Percentiles rank a stretch among this genome's conserved stretches.
Evolutionary conservation across 92 coral and sea anemone genomes (phyloP).

Genomic region (Epizoanthus scotinus): DNA sequence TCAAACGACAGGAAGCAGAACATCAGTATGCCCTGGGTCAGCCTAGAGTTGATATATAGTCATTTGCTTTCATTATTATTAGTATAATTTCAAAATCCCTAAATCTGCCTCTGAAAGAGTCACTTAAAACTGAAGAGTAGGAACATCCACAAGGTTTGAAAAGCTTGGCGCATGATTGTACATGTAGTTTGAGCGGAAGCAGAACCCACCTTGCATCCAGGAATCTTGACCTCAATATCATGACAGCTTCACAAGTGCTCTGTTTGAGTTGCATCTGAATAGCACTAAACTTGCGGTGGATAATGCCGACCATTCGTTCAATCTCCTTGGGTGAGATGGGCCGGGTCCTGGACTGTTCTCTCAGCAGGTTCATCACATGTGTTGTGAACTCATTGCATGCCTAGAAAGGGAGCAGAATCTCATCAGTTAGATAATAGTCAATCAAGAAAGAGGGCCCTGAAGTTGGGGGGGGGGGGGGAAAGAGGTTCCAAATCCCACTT

Average conservation of each 20-base stretch:
- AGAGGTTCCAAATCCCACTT: too few species aligned
- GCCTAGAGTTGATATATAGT: too few species aligned
- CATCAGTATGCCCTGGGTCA: too few species aligned
- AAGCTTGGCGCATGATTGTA: neutral
- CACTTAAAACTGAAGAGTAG: too few species aligned
- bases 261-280: slow-evolving; percentile 99
- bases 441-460: too few species aligned
- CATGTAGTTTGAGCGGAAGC: neutral
- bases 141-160: neutral
- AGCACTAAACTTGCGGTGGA: slow-evolving; percentile 99
- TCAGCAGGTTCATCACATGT: slow-evolving; percentile 95
- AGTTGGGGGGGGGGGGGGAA: too few species aligned
- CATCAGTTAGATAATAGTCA: too few species aligned
- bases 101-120: too few species aligned
- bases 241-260: slow-evolving; percentile 99
- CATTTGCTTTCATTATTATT: too few species aligned
- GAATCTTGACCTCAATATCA: slow-evolving; percentile 96
- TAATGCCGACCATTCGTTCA: slow-evolving; percentile 95
- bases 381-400: slow-evolving; percentile 99
- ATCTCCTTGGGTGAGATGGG: slow-evolving; percentile 99
- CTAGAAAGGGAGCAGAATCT: slow-evolving; percentile 37
- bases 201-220: slow-evolving; percentile 93
- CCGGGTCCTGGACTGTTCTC: slow-evolving; percentile 97
- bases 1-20: too few species aligned
- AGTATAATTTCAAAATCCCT: too few species aligned